These are phyloP conservation scores for human (Homo sapiens) DNA, from an alignment of 2,113 vertebrate genomes.

Conservation along the genomic window DNA sequence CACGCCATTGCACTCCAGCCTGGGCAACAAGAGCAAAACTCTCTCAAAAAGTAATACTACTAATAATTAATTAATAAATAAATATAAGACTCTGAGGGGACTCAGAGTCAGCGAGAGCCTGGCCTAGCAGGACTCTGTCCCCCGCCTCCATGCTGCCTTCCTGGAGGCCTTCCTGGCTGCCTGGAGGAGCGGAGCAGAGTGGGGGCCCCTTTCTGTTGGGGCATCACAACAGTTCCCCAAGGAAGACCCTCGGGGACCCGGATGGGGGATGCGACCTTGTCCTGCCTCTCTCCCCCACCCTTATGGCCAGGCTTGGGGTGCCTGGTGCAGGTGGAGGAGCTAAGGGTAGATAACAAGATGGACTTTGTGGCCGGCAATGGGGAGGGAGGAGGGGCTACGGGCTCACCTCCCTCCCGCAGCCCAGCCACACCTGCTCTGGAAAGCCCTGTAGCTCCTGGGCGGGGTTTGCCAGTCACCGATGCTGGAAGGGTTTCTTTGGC, in stretches of 20 bases:
- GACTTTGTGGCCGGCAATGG: neutral
- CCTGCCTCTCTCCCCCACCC: neutral
- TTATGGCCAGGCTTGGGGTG: fast-evolving
- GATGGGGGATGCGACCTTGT: neutral
- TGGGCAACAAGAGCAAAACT: too few relatives aligned
- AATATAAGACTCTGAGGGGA: neutral
- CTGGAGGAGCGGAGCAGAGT: neutral
- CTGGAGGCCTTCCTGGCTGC: neutral
- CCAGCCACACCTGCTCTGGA: neutral
- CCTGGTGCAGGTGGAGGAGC: neutral
- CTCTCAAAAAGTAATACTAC: too few relatives aligned
- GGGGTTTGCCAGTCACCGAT: neutral
- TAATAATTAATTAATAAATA: too few relatives aligned
- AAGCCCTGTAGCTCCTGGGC: constrained; percentile 29
- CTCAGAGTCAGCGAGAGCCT: fast-evolving
- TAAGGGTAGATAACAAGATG: neutral
- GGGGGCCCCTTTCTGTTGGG: neutral
- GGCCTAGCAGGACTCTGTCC: too few relatives aligned
- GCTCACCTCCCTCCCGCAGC: too few relatives aligned
- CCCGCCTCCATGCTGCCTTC: neutral
- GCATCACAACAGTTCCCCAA: neutral
- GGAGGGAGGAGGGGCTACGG: neutral
- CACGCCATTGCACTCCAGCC: too few relatives aligned
- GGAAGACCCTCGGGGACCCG: neutral
- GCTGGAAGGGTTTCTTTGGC: neutral